Percentiles rank a stretch among this genome's conserved stretches.
Evolutionary conservation across 1,140 invertebrate species (phyloP).

Genomic region (Diploscapter pachys): DNA sequence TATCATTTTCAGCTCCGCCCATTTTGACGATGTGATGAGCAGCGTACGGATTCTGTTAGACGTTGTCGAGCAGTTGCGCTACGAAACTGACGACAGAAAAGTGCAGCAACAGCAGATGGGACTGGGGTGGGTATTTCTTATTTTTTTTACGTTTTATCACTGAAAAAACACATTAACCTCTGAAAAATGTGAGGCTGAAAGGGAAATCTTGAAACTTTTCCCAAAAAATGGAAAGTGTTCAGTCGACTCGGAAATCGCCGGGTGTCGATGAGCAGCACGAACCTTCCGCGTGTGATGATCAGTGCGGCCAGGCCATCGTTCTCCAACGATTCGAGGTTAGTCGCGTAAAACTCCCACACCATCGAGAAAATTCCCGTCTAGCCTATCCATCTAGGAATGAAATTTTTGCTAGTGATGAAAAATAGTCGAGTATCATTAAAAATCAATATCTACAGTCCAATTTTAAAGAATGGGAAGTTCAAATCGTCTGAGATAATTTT

Average conservation of each 20-base stretch:
- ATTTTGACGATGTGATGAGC: constrained; percentile 55
- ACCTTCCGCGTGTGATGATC: constrained; percentile 54
- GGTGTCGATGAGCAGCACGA: constrained; percentile 51
- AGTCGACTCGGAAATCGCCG: constrained; percentile 50
- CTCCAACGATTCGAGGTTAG: constrained; percentile 33
- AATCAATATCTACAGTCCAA: neutral
- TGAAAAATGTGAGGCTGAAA: neutral
- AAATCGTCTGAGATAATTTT: neutral
- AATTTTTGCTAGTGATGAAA: too few species aligned
- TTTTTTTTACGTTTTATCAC: too few species aligned
- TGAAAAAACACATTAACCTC: too few species aligned
- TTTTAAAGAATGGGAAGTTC: neutral
- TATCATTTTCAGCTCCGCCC: constrained; percentile 38
- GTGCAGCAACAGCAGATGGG: constrained; percentile 33
- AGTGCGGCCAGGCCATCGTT: constrained; percentile 55
- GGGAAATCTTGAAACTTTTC: constrained; percentile 5
- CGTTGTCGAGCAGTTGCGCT: constrained; percentile 53
- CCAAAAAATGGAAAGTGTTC: neutral
- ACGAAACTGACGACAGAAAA: constrained; percentile 47
- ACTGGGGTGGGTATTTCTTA: constrained; percentile 13
- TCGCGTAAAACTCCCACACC: constrained; percentile 25
- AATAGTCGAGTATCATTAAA: too few species aligned
- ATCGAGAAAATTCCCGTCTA: neutral
- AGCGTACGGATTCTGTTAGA: constrained; percentile 52
- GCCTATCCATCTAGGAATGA: neutral